Evolutionary conservation across 1,140 invertebrate species (phyloP), one percentile per base, ranked within the genome.

Genomic region (Patella vulgata): DNA sequence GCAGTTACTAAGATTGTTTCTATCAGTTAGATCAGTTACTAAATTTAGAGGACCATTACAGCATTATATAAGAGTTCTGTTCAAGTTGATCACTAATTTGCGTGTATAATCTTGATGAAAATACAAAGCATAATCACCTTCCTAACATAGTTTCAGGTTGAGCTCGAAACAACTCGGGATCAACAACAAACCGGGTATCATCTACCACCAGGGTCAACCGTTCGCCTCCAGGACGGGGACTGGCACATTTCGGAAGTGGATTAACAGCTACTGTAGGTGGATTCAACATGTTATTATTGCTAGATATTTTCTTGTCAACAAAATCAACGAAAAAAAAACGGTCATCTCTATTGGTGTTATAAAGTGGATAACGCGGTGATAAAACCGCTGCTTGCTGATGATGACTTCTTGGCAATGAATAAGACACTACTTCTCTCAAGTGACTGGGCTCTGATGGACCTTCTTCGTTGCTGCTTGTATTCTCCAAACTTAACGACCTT

Each of bases 91-190:
- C n/a, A n/a, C n/a, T n/a, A n/a, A n/a, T n/a, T n/a, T n/a, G n/a
- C n/a, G n/a, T n/a, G n/a, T n/a, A n/a, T n/a, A n/a, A n/a, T n/a
- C n/a, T n/a, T n/a, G n/a, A n/a, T n/a, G n/a, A n/a, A n/a, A n/a
- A n/a, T n/a, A n/a, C n/a, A n/a, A 36, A 36, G 28, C 14, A 44
- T 50, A 46, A 74, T 63, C 74, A 89, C 89, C 89, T 87, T 25
- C 96, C 96, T 5, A 93, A 84, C 93, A 96, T 95, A 0, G 95
- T 96, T 79, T 96, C 94, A 5, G 94, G 94, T 85, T 95, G 91
- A 1, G 92, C 91, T 9, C 92, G 92, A 75, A 98, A 96, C 52
- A 97, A 86, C 12, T 92, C 90, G 4, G 93, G 93, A 85, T 98
- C 95, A 2, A 97, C 90, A 6, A 96, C 90, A 82, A 95, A 96